These are phyloP conservation scores for Synergus laeviventris DNA, from an alignment of 2,888 invertebrate genomes.

Conservation along the genomic window DNA sequence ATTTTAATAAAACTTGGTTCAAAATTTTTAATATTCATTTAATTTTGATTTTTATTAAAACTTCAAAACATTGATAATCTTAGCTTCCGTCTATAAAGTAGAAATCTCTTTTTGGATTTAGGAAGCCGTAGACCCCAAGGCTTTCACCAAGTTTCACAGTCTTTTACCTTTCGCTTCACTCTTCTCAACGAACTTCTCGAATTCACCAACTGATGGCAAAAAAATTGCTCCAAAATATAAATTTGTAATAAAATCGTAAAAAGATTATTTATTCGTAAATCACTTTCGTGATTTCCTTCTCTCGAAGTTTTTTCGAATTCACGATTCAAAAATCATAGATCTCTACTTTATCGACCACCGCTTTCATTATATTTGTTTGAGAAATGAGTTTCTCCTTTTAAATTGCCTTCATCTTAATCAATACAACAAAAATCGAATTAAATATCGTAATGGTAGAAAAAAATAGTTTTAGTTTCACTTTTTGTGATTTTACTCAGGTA, in stretches of 20 bases:
- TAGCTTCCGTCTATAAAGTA: neutral
- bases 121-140: too few species aligned
- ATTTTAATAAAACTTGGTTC: neutral
- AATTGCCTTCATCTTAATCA: neutral
- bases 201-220: neutral
- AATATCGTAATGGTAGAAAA: too few species aligned
- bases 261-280: neutral
- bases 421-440: neutral
- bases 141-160: too few species aligned
- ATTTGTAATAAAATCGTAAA: neutral
- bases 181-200: neutral
- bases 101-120: neutral
- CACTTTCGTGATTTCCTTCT: accelerated
- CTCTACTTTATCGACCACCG: neutral
- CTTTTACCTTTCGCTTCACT: neutral
- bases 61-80: neutral
- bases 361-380: neutral
- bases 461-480: neutral
- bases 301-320: neutral
- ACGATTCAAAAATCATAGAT: too few species aligned
- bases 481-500: neutral
- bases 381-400: neutral
- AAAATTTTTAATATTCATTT: neutral
- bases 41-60: neutral
- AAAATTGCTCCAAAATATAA: neutral